A percentile compares a stretch with the other conserved stretches of the same genome.
phyloP scores from a whole-genome alignment of 2,113 vertebrate genomes.

The Puntigrus tetrazona region DNA sequence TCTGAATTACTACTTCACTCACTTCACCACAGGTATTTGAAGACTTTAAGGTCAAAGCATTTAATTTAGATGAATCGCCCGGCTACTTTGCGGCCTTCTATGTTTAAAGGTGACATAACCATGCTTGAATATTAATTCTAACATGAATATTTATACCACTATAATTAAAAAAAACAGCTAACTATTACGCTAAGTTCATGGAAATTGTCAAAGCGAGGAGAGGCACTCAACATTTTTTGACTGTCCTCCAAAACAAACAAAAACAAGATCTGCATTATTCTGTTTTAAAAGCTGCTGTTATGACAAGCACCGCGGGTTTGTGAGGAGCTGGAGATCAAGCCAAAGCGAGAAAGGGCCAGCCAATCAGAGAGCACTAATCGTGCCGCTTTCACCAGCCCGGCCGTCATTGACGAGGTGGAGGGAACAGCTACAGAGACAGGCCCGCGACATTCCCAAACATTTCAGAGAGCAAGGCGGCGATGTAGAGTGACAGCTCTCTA shows the following conservation, averaged over 20 bases:
- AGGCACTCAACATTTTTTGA: background rate
- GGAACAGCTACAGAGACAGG: slow-evolving; percentile 58
- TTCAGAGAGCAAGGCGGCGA: slow-evolving; percentile 57
- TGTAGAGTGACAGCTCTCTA: slow-evolving; percentile 68
- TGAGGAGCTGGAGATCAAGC: slow-evolving; percentile 10
- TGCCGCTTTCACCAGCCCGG: slow-evolving; percentile 29
- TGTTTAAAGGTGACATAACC: slow-evolving; percentile 20
- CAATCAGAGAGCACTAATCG: slow-evolving; percentile 35
- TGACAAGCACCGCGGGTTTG: background rate
- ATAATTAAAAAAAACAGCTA: background rate
- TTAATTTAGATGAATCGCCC: background rate
- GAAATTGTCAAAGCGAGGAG: slow-evolving; percentile 18
- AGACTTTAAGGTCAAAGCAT: slow-evolving; percentile 55
- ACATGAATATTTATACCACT: slow-evolving; percentile 18
- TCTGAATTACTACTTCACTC: slow-evolving; percentile 68
- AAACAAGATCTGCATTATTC: background rate
- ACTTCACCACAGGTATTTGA: slow-evolving; percentile 65
- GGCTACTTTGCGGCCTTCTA: background rate
- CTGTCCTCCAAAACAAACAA: slow-evolving; percentile 19
- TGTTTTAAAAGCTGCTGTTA: background rate
- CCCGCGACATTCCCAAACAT: slow-evolving; percentile 60
- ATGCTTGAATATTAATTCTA: slow-evolving; percentile 23
- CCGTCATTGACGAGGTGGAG: slow-evolving; percentile 49
- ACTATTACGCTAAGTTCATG: slow-evolving; percentile 28
- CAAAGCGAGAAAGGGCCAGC: background rate